Percentiles rank a stretch among this genome's conserved stretches.
phyloP scores from a whole-genome alignment of 2,113 vertebrate genomes.

The Acinonyx jubatus region DNA sequence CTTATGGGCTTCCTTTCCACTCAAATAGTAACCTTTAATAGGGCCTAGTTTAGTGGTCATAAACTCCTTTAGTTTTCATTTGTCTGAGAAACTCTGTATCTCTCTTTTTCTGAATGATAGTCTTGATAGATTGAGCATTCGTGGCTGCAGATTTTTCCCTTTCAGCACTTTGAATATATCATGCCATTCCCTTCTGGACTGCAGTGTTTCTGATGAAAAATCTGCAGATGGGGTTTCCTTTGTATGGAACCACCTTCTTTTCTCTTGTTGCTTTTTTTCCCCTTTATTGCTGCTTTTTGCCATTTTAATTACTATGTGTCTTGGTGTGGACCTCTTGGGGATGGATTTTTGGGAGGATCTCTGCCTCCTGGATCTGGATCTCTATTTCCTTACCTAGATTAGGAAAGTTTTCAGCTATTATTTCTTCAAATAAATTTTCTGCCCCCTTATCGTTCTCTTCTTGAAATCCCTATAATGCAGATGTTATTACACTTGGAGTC shows the following conservation, averaged over 20 bases:
- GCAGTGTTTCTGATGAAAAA: background rate
- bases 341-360: background rate
- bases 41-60: background rate
- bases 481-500: background rate
- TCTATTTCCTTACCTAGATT: background rate
- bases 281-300: background rate
- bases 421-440: background rate
- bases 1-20: background rate
- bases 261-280: background rate
- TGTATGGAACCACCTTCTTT: background rate
- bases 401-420: background rate
- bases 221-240: background rate
- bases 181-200: background rate
- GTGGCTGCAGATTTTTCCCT: background rate
- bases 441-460: background rate
- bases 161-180: background rate
- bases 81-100: background rate
- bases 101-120: background rate
- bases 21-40: background rate
- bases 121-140: background rate
- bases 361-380: background rate
- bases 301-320: background rate
- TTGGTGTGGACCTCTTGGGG: background rate
- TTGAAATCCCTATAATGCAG: background rate
- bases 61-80: background rate